Base-by-base conservation (phyloP, 2,113 vertebrate species). In the Oryzias melastigma region DNA sequence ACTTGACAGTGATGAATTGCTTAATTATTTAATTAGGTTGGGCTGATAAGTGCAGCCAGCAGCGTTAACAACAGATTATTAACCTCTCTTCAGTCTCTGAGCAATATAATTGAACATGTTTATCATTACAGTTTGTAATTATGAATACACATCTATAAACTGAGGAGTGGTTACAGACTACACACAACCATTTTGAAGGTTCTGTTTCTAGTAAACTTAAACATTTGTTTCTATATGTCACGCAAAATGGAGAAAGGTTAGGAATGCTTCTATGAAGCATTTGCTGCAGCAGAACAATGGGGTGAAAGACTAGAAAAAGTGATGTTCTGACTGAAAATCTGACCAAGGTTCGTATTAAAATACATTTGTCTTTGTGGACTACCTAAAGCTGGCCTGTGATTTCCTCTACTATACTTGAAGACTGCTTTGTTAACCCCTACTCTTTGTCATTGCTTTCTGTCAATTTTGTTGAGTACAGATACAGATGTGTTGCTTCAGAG, bases 1-100 rank as follows among this genome's bases (percentile, higher is more conserved):
- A 60, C 65, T 56, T 77, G 85, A 72, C 77, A 79, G 62, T 73
- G 71, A 80, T 79, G 41, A 71, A 83, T 77, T 53, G 55, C 59
- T 63, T 75, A n/a, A 83, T 82, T 73, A 73, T 82, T 64, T 63
- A 59, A 77, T 72, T 73, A 73, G 58, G 29, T 65, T 29, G 52
- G 58, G 25, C 46, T 65, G 59, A 78, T 67, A 58, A 65, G 45
- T 45, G 44, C 14, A 61, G 52, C 60, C 54, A 70, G 57, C 42
- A 49, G 29, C 61, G 54, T 62, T 55, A 70, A 51, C 15, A 13
- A 71, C 65, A 74, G 61, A 73, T 62, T 59, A 20, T 66, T 80
- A 78, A 84, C 65, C 56, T 70, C 15, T 76, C 20, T 7, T 66
- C 45, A 58, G 7, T 69, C 42, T 44, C 16, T 15, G 5, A 15